Percentiles rank a stretch among this genome's conserved stretches.
Conservation (phyloP, 2,113 vertebrate species). For the Pterophyllum scalare region DNA sequence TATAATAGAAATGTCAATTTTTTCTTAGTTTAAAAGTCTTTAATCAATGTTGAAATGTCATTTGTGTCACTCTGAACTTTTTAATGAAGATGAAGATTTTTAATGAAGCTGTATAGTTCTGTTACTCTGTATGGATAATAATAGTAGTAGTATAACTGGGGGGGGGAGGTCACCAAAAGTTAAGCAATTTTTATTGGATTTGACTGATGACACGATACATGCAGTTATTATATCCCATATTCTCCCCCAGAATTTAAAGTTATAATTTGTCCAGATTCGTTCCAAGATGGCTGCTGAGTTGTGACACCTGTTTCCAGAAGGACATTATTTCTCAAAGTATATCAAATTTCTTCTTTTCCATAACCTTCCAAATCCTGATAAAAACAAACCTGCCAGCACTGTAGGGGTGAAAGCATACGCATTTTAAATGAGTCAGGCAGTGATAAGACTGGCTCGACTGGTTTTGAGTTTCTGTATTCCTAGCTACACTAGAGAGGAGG, state of each 20-base stretch:
- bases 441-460: constrained; percentile 31
- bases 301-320: background rate
- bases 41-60: too few relatives aligned
- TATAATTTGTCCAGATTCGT: background rate
- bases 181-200: fast-evolving
- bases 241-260: background rate
- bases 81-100: background rate
- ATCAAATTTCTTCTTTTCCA: background rate
- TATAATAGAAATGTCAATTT: too few relatives aligned
- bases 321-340: background rate
- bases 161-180: background rate
- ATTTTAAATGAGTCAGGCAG: background rate
- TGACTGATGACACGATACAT: background rate
- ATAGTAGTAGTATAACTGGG: background rate
- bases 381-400: background rate
- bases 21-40: too few relatives aligned
- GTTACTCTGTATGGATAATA: too few relatives aligned
- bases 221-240: background rate
- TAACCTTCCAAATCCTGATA: background rate
- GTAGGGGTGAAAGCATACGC: background rate
- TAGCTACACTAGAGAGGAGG: background rate
- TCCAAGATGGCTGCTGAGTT: background rate
- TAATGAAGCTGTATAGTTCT: background rate
- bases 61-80: background rate
- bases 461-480: constrained; percentile 50